Conservation (phyloP, 2,888 invertebrate genomes). For the Patella ulyssiponensis region DNA sequence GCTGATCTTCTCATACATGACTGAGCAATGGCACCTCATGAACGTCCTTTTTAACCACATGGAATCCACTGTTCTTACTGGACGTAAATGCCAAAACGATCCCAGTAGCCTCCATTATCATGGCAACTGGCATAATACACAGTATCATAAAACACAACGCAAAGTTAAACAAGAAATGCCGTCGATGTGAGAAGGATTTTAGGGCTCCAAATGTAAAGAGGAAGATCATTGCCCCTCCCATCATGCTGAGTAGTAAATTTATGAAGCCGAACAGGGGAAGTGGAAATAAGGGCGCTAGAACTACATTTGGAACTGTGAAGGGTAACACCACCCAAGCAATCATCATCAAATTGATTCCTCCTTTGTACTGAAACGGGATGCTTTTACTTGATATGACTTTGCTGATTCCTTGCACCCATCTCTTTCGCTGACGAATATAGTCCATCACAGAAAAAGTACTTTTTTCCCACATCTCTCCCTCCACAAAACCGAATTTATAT, state of each 20-base stretch:
- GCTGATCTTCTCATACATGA: background rate
- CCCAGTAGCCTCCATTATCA: slow-evolving; percentile 52
- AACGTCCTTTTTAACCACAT: slow-evolving; percentile 54
- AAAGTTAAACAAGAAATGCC: slow-evolving; percentile 44
- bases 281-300: slow-evolving; percentile 49
- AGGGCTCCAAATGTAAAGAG: slow-evolving; percentile 56
- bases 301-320: slow-evolving; percentile 48
- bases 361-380: slow-evolving; percentile 47
- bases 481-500: slow-evolving; percentile 55
- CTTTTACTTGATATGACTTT: slow-evolving; percentile 44
- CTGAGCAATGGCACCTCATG: background rate
- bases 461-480: slow-evolving; percentile 62
- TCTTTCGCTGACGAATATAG: slow-evolving; percentile 52
- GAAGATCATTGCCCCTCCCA: slow-evolving; percentile 52
- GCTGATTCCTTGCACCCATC: slow-evolving; percentile 58
- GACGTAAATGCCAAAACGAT: slow-evolving; percentile 46
- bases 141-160: slow-evolving; percentile 40
- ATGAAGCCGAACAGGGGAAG: slow-evolving; percentile 47
- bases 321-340: slow-evolving; percentile 51
- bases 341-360: slow-evolving; percentile 51
- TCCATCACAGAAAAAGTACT: slow-evolving; percentile 56
- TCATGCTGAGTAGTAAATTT: slow-evolving; percentile 45
- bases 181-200: slow-evolving; percentile 52
- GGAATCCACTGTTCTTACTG: slow-evolving; percentile 47
- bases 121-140: slow-evolving; percentile 27